Evolutionary conservation across 2,113 vertebrate genomes (phyloP).

Genomic region (Bucco capensis): DNA sequence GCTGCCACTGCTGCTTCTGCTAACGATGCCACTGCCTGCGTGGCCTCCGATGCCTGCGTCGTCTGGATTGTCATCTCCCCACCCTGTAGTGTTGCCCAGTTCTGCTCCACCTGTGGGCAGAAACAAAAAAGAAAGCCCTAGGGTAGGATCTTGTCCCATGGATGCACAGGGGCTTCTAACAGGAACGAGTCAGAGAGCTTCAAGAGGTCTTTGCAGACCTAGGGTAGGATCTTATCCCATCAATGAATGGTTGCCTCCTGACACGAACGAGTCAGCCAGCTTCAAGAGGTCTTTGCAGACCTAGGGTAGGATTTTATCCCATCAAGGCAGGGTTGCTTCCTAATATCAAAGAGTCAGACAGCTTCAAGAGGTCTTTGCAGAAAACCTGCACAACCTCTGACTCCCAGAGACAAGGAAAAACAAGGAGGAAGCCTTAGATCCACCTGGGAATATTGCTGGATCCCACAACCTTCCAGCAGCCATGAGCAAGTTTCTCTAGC

Average conservation of each 20-base stretch:
- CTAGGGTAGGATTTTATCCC: too few species aligned
- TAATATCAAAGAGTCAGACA: fast-evolving
- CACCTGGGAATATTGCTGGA: background rate
- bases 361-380: background rate
- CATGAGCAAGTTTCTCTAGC: background rate
- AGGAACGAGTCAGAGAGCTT: fast-evolving
- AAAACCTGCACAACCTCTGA: background rate
- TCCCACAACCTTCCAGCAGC: background rate
- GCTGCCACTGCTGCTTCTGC: constrained; percentile 95
- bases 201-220: background rate
- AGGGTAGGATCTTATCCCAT: too few species aligned
- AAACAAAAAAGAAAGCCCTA: background rate
- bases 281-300: too few species aligned
- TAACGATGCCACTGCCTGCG: constrained; percentile 92
- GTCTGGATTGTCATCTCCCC: constrained; percentile 99
- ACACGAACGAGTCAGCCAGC: too few species aligned
- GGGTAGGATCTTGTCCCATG: fast-evolving
- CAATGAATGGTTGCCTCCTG: too few species aligned
- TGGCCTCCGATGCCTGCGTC: constrained; percentile 94
- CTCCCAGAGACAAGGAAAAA: background rate
- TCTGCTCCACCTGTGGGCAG: constrained; percentile 80
- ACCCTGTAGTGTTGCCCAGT: constrained; percentile 93
- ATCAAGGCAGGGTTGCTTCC: too few species aligned
- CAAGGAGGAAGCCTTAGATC: background rate
- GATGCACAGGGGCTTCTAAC: background rate